Conservation (phyloP, 1,140 invertebrate genomes). For the Pectinophora gossypiella region DNA sequence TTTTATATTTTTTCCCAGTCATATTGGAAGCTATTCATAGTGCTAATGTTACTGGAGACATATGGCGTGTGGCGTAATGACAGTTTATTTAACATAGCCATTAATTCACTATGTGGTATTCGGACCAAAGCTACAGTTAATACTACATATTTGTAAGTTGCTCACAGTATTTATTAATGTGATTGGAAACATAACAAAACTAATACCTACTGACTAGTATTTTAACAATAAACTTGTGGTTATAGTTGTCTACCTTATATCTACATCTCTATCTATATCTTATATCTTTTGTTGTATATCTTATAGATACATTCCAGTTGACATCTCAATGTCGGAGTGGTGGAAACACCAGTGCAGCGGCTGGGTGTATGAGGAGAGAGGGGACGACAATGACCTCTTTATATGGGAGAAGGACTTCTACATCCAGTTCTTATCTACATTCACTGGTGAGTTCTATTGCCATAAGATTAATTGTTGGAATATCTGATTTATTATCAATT, state of each 20-base stretch:
- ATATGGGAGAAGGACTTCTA: constrained; percentile 76
- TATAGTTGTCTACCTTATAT: too few relatives aligned
- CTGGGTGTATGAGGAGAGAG: constrained; percentile 29
- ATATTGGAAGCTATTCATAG: constrained; percentile 78
- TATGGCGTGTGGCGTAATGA: constrained; percentile 75
- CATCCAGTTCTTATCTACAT: constrained; percentile 56
- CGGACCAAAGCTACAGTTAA: constrained; percentile 38
- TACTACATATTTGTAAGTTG: constrained; percentile 50
- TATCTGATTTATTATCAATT: background rate
- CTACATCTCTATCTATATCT: too few relatives aligned
- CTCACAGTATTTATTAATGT: too few relatives aligned
- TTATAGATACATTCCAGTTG: constrained; percentile 36
- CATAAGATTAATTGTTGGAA: background rate
- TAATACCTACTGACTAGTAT: too few relatives aligned
- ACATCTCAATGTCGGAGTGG: constrained; percentile 25
- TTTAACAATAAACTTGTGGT: too few relatives aligned
- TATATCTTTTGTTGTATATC: too few relatives aligned
- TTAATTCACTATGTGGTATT: constrained; percentile 44
- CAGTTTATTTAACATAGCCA: constrained; percentile 49
- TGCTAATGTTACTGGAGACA: constrained; percentile 77
- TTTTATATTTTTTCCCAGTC: constrained; percentile 55
- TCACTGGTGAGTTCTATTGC: constrained; percentile 31
- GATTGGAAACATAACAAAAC: too few relatives aligned
- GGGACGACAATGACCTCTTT: constrained; percentile 48
- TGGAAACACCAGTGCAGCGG: constrained; percentile 32